Conservation (phyloP, 1,140 invertebrate species). For the Drosophila virilis region DNA sequence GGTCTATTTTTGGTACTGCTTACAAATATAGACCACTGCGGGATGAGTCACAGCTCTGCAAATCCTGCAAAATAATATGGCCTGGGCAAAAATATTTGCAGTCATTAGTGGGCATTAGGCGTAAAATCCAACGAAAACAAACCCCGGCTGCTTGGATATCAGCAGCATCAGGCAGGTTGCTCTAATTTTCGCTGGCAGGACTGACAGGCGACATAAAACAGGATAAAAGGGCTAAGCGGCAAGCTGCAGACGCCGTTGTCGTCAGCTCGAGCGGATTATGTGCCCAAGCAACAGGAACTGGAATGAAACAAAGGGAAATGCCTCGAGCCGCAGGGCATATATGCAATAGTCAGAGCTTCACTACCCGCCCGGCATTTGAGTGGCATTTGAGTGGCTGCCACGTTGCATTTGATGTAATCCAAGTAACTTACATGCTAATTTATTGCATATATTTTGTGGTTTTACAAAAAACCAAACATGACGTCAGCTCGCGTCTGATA, state of each 20-base stretch:
- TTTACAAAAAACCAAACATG: constrained; percentile 23
- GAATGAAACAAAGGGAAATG: constrained; percentile 21
- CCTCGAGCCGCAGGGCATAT: constrained; percentile 14
- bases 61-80: constrained; percentile 48
- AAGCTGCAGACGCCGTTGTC: too few species aligned
- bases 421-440: constrained; percentile 66
- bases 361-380: not conserved
- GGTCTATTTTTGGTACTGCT: constrained; percentile 53
- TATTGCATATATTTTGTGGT: constrained; percentile 58
- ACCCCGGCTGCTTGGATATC: constrained; percentile 5
- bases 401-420: constrained; percentile 54
- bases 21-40: constrained; percentile 61
- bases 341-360: not conserved
- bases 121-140: constrained; percentile 49
- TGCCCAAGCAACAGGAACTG: constrained; percentile 26
- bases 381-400: constrained; percentile 8
- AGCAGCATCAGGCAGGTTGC: constrained; percentile 57
- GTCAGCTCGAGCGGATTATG: constrained; percentile 65
- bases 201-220: constrained; percentile 72
- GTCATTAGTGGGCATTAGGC: constrained; percentile 72
- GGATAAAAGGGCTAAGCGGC: constrained; percentile 63
- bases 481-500: constrained; percentile 28
- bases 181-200: constrained; percentile 60
- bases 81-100: constrained; percentile 71
- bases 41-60: constrained; percentile 57